Base-by-base conservation (phyloP, 2,888 invertebrate species). In the Onthophagus sagittarius region DNA sequence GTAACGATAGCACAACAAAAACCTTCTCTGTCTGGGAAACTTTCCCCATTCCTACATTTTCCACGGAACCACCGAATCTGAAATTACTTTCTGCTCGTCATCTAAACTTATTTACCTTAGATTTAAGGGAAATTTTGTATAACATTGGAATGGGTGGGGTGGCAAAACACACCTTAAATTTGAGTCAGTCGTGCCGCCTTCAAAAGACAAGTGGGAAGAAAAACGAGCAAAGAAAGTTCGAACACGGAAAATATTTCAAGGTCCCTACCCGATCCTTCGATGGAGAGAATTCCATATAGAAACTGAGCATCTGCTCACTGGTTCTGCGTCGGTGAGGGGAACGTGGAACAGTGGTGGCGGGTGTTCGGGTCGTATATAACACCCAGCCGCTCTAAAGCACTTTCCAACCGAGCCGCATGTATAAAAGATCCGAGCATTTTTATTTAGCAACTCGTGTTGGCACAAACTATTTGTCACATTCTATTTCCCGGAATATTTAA, bases 401-500 rank as follows among this genome's bases (percentile, higher is more conserved):
- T 78, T 77, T 73, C 76, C 77, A 77, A 78, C 78, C 78, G 76
- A 53, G 39, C 79, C 72, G 78, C 78, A 80, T 80, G 79, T 78
- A 80, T 79, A 80, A 80, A 79, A 79, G 77, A 79, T 79, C 77
- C 75, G 72, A 73, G 75, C 76, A 78, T 79, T 79, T 79, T 80
- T 80, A 80, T 80, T 80, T 79, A 80, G 78, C 78, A 79, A 77
- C 79, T 78, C 75, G 79, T 77, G 79, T 77, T 78, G 79, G 79
- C 78, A 77, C 76, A 79, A 79, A 80, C 79, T 80, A 81, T 81
- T 81, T 81, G 80, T 80, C 80, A 80, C 79, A 79, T 79, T 78
- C 80, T 78, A 78, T 80, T 79, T 78, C 77, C 74, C 72, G 69
- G 79, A 80, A 80, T 80, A 80, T 79, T 78, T 80, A 80, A 81